A percentile compares a stretch with the other conserved stretches of the same genome.
Conservation (phyloP, 2,113 vertebrate species). For the Gnathonemus longibarbis region DNA sequence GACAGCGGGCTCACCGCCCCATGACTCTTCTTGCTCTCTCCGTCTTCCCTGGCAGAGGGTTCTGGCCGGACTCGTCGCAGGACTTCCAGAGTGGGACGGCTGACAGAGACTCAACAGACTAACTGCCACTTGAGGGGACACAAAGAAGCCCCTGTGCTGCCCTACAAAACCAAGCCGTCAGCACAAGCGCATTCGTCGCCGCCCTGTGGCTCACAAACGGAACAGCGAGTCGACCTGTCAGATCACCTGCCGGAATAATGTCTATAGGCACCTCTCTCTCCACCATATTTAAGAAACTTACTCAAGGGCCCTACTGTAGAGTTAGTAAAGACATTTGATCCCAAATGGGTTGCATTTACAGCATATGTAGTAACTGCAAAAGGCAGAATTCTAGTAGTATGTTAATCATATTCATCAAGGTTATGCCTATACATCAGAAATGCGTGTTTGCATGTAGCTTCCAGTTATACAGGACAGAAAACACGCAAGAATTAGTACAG, state of each 20-base stretch:
- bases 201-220: not conserved
- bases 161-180: not conserved
- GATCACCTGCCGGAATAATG: not conserved
- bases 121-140: not conserved
- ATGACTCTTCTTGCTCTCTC: not conserved
- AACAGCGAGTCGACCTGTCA: not conserved
- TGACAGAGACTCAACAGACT: not conserved
- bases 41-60: not conserved
- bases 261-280: not conserved
- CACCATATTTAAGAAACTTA: not conserved
- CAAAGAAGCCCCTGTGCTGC: not conserved
- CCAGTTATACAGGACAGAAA: slow-evolving; percentile 27
- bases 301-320: not conserved
- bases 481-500: slow-evolving; percentile 17
- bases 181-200: not conserved
- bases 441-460: slow-evolving; percentile 24
- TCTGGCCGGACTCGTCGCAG: not conserved
- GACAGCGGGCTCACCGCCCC: not conserved
- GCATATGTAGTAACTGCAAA: not conserved
- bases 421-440: slow-evolving; percentile 3
- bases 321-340: not conserved
- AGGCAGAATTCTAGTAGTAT: not conserved
- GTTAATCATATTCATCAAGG: not conserved
- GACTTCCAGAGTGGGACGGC: not conserved
- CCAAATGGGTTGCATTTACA: not conserved